Conservation (phyloP, 2,113 vertebrate species). For the Amia ocellicauda region DNA sequence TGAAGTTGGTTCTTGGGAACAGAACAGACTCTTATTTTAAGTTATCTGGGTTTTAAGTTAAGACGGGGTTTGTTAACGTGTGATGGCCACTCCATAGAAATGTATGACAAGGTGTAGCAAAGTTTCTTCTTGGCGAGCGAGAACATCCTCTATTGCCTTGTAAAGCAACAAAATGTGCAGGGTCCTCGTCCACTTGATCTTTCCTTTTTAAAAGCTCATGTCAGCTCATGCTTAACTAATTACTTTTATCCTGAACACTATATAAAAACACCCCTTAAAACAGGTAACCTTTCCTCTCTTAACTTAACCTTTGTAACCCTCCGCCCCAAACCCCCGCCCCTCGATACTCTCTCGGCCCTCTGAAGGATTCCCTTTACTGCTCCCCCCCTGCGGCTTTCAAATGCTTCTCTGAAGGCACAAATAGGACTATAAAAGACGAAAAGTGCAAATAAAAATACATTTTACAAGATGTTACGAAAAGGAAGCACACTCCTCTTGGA, state of each 20-base stretch:
- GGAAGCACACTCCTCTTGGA: conserved; percentile 44
- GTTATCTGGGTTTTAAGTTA: too few relatives aligned
- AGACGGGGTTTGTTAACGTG: too few relatives aligned
- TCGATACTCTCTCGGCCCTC: conserved; percentile 14
- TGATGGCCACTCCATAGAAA: too few relatives aligned
- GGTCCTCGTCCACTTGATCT: conserved; percentile 7
- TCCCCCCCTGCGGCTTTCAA: conserved; percentile 44
- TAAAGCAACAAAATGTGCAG: too few relatives aligned
- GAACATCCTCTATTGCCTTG: neutral
- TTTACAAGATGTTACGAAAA: conserved; percentile 53
- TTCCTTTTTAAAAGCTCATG: conserved; percentile 22
- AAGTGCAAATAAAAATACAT: conserved; percentile 62
- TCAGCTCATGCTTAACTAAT: conserved; percentile 63
- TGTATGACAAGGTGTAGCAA: too few relatives aligned
- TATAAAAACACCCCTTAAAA: conserved; percentile 76
- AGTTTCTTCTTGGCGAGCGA: too few relatives aligned
- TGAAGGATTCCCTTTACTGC: conserved; percentile 29
- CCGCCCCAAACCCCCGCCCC: conserved; percentile 36
- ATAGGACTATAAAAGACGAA: conserved; percentile 51
- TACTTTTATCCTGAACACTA: conserved; percentile 79
- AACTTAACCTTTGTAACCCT: conserved; percentile 73
- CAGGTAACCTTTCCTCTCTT: conserved; percentile 65
- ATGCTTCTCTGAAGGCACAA: conserved; percentile 34
- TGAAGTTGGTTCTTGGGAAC: too few relatives aligned
- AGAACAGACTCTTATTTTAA: too few relatives aligned